These are phyloP conservation scores for Umimayanthus chanpuru DNA, from an alignment of 92 coral and sea anemone genomes.

Conservation along the genomic window DNA sequence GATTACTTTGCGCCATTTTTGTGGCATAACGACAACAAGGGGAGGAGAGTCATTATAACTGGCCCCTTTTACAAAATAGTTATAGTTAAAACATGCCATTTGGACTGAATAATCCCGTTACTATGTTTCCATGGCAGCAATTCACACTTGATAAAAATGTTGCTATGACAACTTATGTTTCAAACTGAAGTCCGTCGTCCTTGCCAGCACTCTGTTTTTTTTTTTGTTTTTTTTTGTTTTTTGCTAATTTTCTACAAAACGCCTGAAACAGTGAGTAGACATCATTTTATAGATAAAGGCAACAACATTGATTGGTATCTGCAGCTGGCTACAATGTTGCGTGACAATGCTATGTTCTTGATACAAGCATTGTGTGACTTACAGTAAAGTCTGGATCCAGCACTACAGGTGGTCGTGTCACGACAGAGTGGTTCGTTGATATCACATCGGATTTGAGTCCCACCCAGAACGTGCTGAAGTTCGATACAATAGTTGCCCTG, in stretches of 20 bases:
- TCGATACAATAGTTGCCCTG: slow-evolving; percentile 27
- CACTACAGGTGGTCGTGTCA: background rate
- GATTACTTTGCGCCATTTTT: too few species aligned
- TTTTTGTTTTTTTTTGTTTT: too few species aligned
- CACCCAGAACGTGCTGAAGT: slow-evolving; percentile 32
- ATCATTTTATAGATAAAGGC: background rate
- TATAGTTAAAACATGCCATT: too few species aligned
- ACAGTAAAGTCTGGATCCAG: slow-evolving; percentile 29
- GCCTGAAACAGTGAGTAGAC: background rate
- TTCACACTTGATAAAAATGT: too few species aligned
- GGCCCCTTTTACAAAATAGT: too few species aligned
- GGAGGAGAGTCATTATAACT: too few species aligned
- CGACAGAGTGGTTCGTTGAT: slow-evolving; percentile 3
- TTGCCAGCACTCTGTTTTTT: too few species aligned
- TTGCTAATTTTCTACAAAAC: background rate
- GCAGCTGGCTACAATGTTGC: background rate
- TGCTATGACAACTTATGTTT: too few species aligned
- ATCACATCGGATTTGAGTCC: slow-evolving; percentile 18
- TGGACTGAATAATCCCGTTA: too few species aligned
- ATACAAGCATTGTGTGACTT: background rate
- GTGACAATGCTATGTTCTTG: background rate
- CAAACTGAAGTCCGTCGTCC: too few species aligned
- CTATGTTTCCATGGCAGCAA: too few species aligned
- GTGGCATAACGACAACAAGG: too few species aligned
- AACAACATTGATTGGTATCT: background rate